Evolutionary conservation across 2,888 invertebrate genomes (phyloP).

Genomic region (Leucophora obtusa): DNA sequence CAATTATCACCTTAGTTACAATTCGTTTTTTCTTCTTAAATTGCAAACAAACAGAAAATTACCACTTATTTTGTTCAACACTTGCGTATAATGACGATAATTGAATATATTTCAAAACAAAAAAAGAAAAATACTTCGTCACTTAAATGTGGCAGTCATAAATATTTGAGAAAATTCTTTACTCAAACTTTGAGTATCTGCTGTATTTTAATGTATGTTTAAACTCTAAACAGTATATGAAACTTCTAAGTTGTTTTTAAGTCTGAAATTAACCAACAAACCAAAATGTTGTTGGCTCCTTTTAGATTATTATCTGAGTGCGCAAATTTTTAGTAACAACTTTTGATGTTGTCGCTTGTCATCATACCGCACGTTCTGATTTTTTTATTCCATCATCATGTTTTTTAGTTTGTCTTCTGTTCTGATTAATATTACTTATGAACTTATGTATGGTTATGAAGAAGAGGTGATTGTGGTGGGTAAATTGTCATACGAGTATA

Average conservation of each 20-base stretch:
- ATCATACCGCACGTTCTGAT: slow-evolving; percentile 61
- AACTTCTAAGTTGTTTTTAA: slow-evolving; percentile 37
- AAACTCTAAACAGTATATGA: slow-evolving; percentile 47
- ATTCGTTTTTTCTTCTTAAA: slow-evolving; percentile 2
- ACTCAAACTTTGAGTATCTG: slow-evolving; percentile 29
- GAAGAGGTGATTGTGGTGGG: slow-evolving; percentile 21
- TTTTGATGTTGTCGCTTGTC: slow-evolving; percentile 64
- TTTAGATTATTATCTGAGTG: slow-evolving; percentile 60
- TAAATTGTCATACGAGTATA: slow-evolving; percentile 2
- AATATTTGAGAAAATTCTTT: slow-evolving; percentile 49
- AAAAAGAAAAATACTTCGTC: slow-evolving; percentile 35
- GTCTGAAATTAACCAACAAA: slow-evolving; percentile 33
- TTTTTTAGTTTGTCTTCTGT: slow-evolving; percentile 4
- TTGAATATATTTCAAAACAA: slow-evolving; percentile 55
- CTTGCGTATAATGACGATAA: slow-evolving; percentile 25
- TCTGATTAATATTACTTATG: slow-evolving; percentile 8
- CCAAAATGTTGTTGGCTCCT: slow-evolving; percentile 59
- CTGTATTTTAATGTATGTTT: neutral
- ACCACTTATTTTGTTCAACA: neutral
- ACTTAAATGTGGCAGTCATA: slow-evolving; percentile 54
- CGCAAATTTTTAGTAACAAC: slow-evolving; percentile 63
- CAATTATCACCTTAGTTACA: neutral
- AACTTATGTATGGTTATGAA: too few relatives aligned
- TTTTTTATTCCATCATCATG: slow-evolving; percentile 9
- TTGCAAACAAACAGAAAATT: neutral